These are phyloP conservation scores for Dysmachus trigonus DNA, from an alignment of 2,888 invertebrate species.

Conservation along the genomic window DNA sequence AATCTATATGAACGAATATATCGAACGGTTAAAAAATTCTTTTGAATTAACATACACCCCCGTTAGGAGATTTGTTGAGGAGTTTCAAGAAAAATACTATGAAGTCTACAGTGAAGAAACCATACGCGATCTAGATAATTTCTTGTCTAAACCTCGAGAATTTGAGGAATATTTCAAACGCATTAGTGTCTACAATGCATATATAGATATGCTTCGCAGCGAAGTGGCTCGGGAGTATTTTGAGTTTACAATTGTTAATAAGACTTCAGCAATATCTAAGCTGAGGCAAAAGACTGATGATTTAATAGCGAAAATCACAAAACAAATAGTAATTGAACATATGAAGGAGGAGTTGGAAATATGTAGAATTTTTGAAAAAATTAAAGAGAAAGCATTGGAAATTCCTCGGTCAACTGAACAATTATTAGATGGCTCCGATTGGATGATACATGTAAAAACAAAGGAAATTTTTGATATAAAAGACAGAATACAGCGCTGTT, in stretches of 20 bases:
- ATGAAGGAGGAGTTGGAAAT: constrained; percentile 74
- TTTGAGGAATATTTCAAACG: constrained; percentile 71
- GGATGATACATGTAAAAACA: constrained; percentile 82
- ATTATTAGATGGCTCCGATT: constrained; percentile 80
- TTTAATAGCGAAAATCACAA: constrained; percentile 71
- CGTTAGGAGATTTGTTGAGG: constrained; percentile 67
- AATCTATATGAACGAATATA: constrained; percentile 67
- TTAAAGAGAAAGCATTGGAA: constrained; percentile 74
- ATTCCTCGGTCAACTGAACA: constrained; percentile 83
- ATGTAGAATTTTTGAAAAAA: constrained; percentile 76
- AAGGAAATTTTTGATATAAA: constrained; percentile 74
- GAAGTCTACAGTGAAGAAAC: constrained; percentile 68
- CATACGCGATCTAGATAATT: constrained; percentile 64
- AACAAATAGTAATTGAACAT: constrained; percentile 71
- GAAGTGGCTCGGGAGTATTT: constrained; percentile 76
- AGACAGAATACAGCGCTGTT: constrained; percentile 74
- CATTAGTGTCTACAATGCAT: constrained; percentile 70
- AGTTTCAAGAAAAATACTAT: constrained; percentile 68
- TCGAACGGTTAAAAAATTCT: constrained; percentile 66
- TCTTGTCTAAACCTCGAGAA: constrained; percentile 66
- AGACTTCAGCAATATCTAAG: constrained; percentile 71
- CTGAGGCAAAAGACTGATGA: constrained; percentile 69
- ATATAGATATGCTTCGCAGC: constrained; percentile 70
- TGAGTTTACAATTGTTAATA: constrained; percentile 71
- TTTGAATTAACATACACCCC: constrained; percentile 69